Conservation (phyloP, 2,888 invertebrate species). For the Tipula unca region DNA sequence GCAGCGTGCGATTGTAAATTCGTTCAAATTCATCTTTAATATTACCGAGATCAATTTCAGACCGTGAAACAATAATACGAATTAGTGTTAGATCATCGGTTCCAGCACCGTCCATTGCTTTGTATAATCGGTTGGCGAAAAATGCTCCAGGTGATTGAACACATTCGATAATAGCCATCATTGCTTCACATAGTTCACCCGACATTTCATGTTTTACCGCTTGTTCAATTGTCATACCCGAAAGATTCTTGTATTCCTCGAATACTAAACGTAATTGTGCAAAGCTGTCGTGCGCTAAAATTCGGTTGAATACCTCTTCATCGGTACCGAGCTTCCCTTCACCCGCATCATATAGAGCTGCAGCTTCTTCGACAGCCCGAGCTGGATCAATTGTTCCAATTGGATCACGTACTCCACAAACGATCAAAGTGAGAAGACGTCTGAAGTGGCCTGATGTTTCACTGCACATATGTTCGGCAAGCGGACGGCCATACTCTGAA, state of each 20-base stretch:
- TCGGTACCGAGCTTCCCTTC: slow-evolving; percentile 65
- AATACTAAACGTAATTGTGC: slow-evolving; percentile 59
- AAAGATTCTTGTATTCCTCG: slow-evolving; percentile 63
- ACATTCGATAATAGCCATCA: slow-evolving; percentile 67
- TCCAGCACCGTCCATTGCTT: slow-evolving; percentile 60
- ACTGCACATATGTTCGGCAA: slow-evolving; percentile 65
- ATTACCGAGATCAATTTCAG: slow-evolving; percentile 59
- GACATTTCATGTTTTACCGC: slow-evolving; percentile 58
- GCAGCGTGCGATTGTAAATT: slow-evolving; percentile 58
- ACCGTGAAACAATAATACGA: slow-evolving; percentile 59
- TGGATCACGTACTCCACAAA: slow-evolving; percentile 58
- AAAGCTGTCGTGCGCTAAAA: slow-evolving; percentile 66
- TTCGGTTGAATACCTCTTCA: slow-evolving; percentile 62
- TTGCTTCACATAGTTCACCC: slow-evolving; percentile 58
- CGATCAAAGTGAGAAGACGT: slow-evolving; percentile 61
- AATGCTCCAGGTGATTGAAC: slow-evolving; percentile 57
- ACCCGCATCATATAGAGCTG: slow-evolving; percentile 59
- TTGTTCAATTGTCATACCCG: slow-evolving; percentile 65
- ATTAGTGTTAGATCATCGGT: slow-evolving; percentile 65
- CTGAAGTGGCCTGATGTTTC: slow-evolving; percentile 74
- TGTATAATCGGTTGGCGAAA: slow-evolving; percentile 59
- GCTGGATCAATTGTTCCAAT: slow-evolving; percentile 51
- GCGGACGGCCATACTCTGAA: slow-evolving; percentile 55
- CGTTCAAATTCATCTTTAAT: slow-evolving; percentile 63
- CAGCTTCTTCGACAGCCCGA: slow-evolving; percentile 61